Conservation (phyloP, 2,113 vertebrate genomes). For the Catharus bicknelli region DNA sequence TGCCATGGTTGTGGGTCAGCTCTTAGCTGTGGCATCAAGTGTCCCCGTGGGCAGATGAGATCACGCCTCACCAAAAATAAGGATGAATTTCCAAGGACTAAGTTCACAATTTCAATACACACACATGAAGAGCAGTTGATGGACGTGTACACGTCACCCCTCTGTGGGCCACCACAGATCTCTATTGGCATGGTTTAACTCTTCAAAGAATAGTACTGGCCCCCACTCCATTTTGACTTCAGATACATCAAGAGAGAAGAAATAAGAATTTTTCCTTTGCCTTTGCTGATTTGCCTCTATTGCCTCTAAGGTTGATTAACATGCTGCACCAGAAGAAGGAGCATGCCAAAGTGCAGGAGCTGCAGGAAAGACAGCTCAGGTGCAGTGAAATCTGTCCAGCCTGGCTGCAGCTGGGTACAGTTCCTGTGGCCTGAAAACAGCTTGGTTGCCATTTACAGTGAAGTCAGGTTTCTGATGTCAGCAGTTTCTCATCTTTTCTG, state of each 20-base stretch:
- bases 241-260: neutral
- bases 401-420: neutral
- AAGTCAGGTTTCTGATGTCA: neutral
- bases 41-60: neutral
- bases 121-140: neutral
- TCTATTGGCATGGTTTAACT: neutral
- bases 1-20: neutral
- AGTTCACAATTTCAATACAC: neutral
- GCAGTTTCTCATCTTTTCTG: neutral
- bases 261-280: neutral
- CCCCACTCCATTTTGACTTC: neutral
- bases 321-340: neutral
- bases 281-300: neutral
- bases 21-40: rapidly evolving
- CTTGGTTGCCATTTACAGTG: neutral
- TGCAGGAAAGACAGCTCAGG: neutral
- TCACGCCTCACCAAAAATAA: neutral
- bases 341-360: rapidly evolving
- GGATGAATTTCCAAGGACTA: neutral
- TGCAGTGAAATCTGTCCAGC: neutral
- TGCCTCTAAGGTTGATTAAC: neutral
- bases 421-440: neutral
- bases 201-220: neutral
- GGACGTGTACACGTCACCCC: neutral
- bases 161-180: neutral